Evolutionary conservation across 2,797 vertebrate genomes (phyloP).

Genomic region (Mycteria americana): DNA sequence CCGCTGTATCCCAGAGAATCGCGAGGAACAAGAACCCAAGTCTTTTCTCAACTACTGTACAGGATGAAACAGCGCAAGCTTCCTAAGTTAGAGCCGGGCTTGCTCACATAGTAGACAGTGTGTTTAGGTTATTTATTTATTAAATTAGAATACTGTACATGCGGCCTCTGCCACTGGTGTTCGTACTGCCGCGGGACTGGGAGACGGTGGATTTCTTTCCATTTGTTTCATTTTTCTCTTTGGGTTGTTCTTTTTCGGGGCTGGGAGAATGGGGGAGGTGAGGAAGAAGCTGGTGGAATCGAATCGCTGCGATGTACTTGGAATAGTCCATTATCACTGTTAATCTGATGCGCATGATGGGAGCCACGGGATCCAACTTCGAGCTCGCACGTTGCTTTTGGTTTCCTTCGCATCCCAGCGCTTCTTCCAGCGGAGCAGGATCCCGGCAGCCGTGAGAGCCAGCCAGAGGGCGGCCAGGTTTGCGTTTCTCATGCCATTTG

Average conservation of each 20-base stretch:
- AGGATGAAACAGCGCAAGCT: constrained; percentile 71
- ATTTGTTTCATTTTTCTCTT: background rate
- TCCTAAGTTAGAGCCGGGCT: constrained; percentile 73
- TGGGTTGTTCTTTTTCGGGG: background rate
- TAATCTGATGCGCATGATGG: background rate
- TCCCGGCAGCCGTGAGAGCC: background rate
- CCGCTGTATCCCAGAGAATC: constrained; percentile 58
- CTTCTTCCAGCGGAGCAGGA: background rate
- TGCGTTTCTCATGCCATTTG: background rate
- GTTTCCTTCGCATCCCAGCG: background rate
- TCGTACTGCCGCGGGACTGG: constrained; percentile 60
- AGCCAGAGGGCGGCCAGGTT: rapidly evolving
- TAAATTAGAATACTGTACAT: constrained; percentile 79
- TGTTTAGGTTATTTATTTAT: constrained; percentile 92
- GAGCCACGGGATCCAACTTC: background rate
- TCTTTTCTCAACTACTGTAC: constrained; percentile 72
- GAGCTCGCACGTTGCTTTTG: background rate
- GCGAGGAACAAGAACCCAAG: constrained; percentile 61
- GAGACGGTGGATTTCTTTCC: constrained; percentile 10
- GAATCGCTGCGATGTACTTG: constrained; percentile 48
- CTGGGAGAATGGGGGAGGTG: background rate
- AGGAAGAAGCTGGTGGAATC: constrained; percentile 28
- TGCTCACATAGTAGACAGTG: constrained; percentile 72
- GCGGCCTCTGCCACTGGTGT: constrained; percentile 79
- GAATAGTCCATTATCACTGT: constrained; percentile 54